Percentiles rank a stretch among this genome's conserved stretches.
These are phyloP conservation scores for Saguinus imperator DNA, from an alignment of 2,113 vertebrate genomes.

Conservation along the genomic window DNA sequence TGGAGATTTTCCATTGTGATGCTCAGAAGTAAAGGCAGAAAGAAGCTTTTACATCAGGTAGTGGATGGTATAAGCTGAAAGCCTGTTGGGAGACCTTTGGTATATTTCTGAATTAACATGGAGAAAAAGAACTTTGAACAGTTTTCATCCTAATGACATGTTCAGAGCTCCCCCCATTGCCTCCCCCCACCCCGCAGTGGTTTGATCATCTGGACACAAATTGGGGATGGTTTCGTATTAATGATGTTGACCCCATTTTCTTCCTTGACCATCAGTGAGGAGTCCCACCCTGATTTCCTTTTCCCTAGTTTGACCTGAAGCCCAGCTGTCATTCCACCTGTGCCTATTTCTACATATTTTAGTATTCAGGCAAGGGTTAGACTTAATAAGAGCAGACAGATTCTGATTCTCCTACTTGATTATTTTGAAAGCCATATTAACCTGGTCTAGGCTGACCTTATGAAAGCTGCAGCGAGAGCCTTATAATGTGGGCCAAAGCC, in stretches of 20 bases:
- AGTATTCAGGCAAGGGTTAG: not conserved
- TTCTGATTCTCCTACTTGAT: not conserved
- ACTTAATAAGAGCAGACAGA: slow-evolving; percentile 29
- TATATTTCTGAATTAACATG: not conserved
- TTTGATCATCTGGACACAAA: not conserved
- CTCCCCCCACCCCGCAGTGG: not conserved
- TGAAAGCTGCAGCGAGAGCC: not conserved
- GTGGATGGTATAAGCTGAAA: not conserved
- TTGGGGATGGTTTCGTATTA: not conserved
- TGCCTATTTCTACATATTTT: not conserved
- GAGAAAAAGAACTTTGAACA: not conserved
- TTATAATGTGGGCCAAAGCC: not conserved
- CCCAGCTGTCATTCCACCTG: not conserved
- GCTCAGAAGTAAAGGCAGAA: not conserved
- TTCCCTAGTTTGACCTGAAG: not conserved
- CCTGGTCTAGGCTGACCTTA: not conserved
- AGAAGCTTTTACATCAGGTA: not conserved
- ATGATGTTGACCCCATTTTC: not conserved
- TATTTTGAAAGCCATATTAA: slow-evolving; percentile 51
- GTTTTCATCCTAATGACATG: not conserved
- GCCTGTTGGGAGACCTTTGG: not conserved
- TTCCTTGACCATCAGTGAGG: not conserved
- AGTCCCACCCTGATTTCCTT: not conserved
- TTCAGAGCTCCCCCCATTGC: not conserved
- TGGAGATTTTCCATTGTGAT: not conserved